A percentile compares a stretch with the other conserved stretches of the same genome.
phyloP scores from a whole-genome alignment of 2,888 invertebrate genomes.

The Lasioglossum malachurum region DNA sequence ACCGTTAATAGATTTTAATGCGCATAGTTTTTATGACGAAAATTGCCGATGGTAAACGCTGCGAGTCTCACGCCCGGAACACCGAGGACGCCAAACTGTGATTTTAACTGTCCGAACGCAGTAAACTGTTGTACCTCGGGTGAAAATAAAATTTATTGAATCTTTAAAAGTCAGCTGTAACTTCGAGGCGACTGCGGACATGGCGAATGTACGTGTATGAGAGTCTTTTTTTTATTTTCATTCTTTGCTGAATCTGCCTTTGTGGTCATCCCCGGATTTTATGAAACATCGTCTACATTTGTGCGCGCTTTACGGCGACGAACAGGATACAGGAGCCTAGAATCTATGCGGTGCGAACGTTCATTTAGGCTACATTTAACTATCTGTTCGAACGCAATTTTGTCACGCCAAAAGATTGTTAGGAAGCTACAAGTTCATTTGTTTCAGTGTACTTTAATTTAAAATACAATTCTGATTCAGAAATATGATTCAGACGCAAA shows the following conservation, averaged over 20 bases:
- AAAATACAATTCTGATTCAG: no score
- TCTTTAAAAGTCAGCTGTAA: not conserved
- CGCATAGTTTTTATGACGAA: not conserved
- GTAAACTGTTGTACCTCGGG: slow-evolving; percentile 4
- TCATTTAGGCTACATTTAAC: not conserved
- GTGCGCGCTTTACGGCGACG: not conserved
- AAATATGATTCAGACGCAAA: not conserved
- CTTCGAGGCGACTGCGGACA: slow-evolving; percentile 1
- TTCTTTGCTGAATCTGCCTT: slow-evolving; percentile 11
- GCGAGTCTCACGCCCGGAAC: not conserved
- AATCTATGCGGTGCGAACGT: not conserved
- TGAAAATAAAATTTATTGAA: slow-evolving; percentile 13
- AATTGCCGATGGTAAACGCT: not conserved
- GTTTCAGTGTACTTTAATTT: no score
- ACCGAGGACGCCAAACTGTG: not conserved
- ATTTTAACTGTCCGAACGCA: slow-evolving; percentile 3
- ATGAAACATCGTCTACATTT: not conserved
- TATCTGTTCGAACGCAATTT: not conserved
- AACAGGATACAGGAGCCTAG: not conserved
- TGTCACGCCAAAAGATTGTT: not conserved
- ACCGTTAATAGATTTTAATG: slow-evolving; percentile 2
- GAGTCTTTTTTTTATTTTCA: not conserved
- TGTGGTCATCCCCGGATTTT: not conserved
- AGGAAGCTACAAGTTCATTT: no score
- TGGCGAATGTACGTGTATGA: not conserved